Evolutionary conservation across 2,888 invertebrate species (phyloP).

Genomic region (Nomada goodeniana): DNA sequence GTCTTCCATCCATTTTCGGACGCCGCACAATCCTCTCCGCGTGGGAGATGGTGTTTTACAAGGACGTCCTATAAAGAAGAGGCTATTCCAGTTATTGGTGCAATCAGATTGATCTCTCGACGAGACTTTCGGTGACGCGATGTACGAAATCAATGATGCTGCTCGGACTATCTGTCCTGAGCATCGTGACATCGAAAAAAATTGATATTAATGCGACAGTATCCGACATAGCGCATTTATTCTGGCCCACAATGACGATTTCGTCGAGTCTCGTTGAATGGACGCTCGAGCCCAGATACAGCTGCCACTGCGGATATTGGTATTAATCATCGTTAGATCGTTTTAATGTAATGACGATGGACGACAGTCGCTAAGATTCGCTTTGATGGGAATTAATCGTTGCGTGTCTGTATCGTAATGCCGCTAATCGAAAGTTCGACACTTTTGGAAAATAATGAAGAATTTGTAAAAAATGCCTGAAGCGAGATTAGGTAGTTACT

Average conservation of each 20-base stretch:
- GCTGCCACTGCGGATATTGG: not conserved
- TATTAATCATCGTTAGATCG: slow-evolving; percentile 43
- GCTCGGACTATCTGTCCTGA: not conserved
- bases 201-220: slow-evolving; percentile 47
- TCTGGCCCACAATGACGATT: slow-evolving; percentile 16
- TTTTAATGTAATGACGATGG: slow-evolving; percentile 24
- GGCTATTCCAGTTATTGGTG: slow-evolving; percentile 25
- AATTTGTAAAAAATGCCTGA: too few relatives aligned
- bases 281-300: slow-evolving; percentile 7
- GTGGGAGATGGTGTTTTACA: slow-evolving; percentile 8
- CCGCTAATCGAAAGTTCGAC: too few relatives aligned
- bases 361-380: not conserved
- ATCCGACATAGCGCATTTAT: not conserved
- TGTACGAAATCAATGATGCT: slow-evolving; percentile 6
- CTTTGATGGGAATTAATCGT: slow-evolving; percentile 36
- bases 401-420: not conserved
- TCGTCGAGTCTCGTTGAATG: slow-evolving; percentile 20
- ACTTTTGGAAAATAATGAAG: too few relatives aligned
- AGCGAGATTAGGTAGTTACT: too few relatives aligned
- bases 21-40: not conserved
- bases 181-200: not conserved
- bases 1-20: not conserved
- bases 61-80: slow-evolving; percentile 18
- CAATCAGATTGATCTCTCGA: slow-evolving; percentile 38
- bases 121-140: slow-evolving; percentile 11